Conservation (phyloP, 1,140 invertebrate genomes). For the Goniozus legneri region DNA sequence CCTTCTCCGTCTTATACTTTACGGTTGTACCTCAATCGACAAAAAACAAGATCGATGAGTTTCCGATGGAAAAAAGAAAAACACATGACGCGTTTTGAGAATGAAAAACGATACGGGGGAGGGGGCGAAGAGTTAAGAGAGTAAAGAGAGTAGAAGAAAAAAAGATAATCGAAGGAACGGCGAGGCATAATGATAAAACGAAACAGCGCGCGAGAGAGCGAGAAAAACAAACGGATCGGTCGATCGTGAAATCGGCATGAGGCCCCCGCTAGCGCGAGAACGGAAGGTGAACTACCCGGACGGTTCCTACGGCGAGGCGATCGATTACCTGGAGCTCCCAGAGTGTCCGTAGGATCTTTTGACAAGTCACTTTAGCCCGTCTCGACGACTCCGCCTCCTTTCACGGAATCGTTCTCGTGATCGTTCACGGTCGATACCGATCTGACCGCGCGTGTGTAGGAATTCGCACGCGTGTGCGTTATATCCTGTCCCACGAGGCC, state of each 20-base stretch:
- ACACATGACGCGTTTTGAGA: no score
- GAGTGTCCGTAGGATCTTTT: slow-evolving; percentile 8
- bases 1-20: no score
- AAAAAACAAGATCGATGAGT: no score
- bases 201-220: slow-evolving; percentile 2
- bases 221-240: slow-evolving; percentile 7
- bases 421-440: slow-evolving; percentile 13
- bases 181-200: not conserved
- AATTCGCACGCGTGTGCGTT: no score
- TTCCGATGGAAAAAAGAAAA: no score
- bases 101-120: no score
- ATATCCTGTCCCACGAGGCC: no score
- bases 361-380: slow-evolving; percentile 25
- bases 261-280: not conserved
- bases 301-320: slow-evolving; percentile 16
- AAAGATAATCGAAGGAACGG: not conserved
- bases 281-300: slow-evolving; percentile 4
- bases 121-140: no score
- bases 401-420: slow-evolving; percentile 18
- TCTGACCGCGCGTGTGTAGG: no score
- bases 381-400: slow-evolving; percentile 9
- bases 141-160: not conserved
- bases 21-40: no score
- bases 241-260: not conserved
- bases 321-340: slow-evolving; percentile 18